Evolutionary conservation across 1,140 invertebrate genomes (phyloP), one percentile per base, ranked within the genome.

Genomic region (Zaprionus gabonicus): DNA sequence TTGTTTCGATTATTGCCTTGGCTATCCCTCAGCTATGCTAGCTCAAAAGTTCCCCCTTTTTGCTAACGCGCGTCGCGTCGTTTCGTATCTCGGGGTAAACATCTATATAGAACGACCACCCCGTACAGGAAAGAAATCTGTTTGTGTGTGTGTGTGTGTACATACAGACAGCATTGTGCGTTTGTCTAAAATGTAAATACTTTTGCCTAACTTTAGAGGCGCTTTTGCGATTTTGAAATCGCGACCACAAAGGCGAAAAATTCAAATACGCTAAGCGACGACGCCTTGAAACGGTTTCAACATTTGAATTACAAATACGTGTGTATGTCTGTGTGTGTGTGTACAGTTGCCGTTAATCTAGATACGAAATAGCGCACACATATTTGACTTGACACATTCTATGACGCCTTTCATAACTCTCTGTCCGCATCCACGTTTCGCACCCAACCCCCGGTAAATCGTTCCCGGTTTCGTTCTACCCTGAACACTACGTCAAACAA

Each of bases 131-230:
- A 46, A 46, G 41, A 17, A 17, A 46, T 36, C 34, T 7, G 17
- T 17, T 46, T 38, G 20, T 28, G 4, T 46, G 34, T 5, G 4
- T 67, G 73, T 41, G 31, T 41, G 28, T 75, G 44, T 60, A 82
- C 64, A 49, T 77, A 78, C 73, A 78, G 44, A 78, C 75, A 68
- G 78, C 82, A 80, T 25, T 68, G 57, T 71, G 64, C 67, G 63
- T 67, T 38, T 71, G 67, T 71, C 76, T 81, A 87, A 86, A 86
- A 86, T 86, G 82, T 82, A 86, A 86, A 86, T 86, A 82, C 79
- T 79, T 86, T 86, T 79, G 82, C 82, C 83, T 86, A 86, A 86
- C 80, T 86, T 86, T 87, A 86, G 82, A 81, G 81, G 66, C 73
- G 41, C 62, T 71, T 17, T 53, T 63, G 75, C 53, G 72, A 83